phyloP scores from a whole-genome alignment of 2,113 vertebrate genomes.

The Antechinus flavipes region DNA sequence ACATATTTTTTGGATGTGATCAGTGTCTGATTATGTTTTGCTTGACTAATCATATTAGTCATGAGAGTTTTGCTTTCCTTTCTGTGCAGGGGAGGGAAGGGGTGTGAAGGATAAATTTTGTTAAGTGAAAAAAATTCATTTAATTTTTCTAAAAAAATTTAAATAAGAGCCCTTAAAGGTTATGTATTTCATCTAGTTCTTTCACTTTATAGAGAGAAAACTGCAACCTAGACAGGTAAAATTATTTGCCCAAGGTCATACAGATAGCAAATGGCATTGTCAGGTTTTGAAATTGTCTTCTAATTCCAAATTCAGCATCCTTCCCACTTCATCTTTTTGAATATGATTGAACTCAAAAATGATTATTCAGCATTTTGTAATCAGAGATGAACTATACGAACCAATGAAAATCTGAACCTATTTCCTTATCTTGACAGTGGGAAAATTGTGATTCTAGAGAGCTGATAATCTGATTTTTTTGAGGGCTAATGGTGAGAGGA shows the following conservation, averaged over 20 bases:
- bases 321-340: neutral
- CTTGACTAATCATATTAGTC: neutral
- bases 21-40: neutral
- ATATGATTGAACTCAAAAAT: neutral
- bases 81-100: neutral
- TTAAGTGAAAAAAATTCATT: neutral
- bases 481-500: neutral
- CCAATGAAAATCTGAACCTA: neutral
- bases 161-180: neutral
- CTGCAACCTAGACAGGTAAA: neutral
- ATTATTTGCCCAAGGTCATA: neutral
- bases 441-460: neutral
- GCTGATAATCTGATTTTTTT: neutral
- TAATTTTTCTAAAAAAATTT: neutral
- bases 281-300: neutral
- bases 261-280: neutral
- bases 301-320: neutral
- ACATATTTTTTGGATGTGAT: neutral
- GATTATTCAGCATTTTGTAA: neutral
- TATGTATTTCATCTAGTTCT: neutral
- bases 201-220: neutral
- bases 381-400: neutral
- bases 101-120: neutral
- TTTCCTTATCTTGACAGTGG: neutral
- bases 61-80: neutral